phyloP scores from a whole-genome alignment of 92 coral and sea anemone genomes.

The Pocillopora meandrina region DNA sequence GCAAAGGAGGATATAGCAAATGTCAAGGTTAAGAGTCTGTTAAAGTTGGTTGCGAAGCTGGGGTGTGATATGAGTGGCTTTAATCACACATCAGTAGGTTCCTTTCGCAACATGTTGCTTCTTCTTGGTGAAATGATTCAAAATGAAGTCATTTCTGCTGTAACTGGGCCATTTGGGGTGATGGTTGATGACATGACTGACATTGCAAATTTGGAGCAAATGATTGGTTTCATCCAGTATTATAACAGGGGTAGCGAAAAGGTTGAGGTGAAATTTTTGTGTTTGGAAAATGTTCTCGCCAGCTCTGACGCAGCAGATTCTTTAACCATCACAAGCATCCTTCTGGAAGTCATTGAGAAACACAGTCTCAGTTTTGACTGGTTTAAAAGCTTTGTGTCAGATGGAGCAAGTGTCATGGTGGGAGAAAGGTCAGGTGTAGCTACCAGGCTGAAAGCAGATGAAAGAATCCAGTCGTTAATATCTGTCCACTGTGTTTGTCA shows the following conservation, averaged over 20 bases:
- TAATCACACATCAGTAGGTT: too few relatives aligned
- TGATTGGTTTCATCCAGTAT: slow-evolving; percentile 37
- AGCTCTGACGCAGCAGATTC: too few relatives aligned
- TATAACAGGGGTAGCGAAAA: slow-evolving; percentile 26
- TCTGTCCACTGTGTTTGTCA: slow-evolving; percentile 47
- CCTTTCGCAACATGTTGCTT: too few relatives aligned
- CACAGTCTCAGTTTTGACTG: slow-evolving; percentile 37
- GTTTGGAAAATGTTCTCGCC: too few relatives aligned
- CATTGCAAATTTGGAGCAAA: slow-evolving; percentile 33
- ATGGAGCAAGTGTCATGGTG: slow-evolving; percentile 51
- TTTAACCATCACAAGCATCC: too few relatives aligned
- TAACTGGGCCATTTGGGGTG: slow-evolving; percentile 26
- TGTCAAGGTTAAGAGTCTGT: too few relatives aligned
- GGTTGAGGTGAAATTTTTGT: slow-evolving; percentile 20
- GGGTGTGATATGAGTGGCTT: too few relatives aligned
- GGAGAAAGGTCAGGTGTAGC: slow-evolving; percentile 51
- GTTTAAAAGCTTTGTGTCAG: slow-evolving; percentile 49
- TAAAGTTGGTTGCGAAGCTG: too few relatives aligned
- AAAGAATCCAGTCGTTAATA: slow-evolving; percentile 48
- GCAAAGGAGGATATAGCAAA: too few relatives aligned
- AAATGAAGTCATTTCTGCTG: too few relatives aligned
- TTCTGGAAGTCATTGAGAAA: too few relatives aligned
- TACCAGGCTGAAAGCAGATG: slow-evolving; percentile 43
- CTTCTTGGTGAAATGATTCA: too few relatives aligned
- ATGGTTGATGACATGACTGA: neutral